Evolutionary conservation across 2,888 invertebrate genomes (phyloP).

Genomic region (Tiphia femorata): DNA sequence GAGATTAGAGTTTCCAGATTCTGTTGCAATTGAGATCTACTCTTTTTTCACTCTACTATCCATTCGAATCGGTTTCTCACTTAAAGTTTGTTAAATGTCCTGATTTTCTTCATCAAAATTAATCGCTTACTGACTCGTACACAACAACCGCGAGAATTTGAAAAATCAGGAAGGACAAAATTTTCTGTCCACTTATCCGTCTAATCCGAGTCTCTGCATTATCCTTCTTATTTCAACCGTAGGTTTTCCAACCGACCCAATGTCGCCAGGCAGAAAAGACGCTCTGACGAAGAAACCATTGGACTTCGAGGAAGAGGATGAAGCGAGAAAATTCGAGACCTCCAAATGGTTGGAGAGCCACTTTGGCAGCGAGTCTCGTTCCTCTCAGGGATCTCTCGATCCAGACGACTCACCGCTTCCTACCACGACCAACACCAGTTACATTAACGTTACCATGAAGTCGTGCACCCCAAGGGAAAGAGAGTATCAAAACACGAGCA

Average conservation of each 20-base stretch:
- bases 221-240: neutral
- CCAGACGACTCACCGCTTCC: constrained; percentile 74
- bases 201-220: too few species aligned
- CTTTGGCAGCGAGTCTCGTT: constrained; percentile 88
- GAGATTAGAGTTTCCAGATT: too few species aligned
- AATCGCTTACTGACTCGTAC: too few species aligned
- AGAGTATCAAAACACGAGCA: constrained; percentile 36
- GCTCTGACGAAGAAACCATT: constrained; percentile 84
- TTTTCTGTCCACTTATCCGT: too few species aligned
- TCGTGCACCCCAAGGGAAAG: constrained; percentile 64
- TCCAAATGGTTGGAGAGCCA: constrained; percentile 93
- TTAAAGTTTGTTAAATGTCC: too few species aligned
- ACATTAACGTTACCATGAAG: constrained; percentile 84
- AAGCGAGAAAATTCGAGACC: constrained; percentile 89
- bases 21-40: too few species aligned
- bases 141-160: too few species aligned
- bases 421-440: constrained; percentile 76
- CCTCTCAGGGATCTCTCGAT: constrained; percentile 80
- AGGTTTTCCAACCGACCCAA: constrained; percentile 59
- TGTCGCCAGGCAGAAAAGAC: constrained; percentile 79
- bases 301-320: constrained; percentile 89
- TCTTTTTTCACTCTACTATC: too few species aligned
- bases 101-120: too few species aligned
- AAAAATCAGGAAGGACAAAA: too few species aligned
- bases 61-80: too few species aligned